These are phyloP conservation scores for Spilogale gracilis DNA, from an alignment of 2,113 vertebrate species.

Conservation along the genomic window DNA sequence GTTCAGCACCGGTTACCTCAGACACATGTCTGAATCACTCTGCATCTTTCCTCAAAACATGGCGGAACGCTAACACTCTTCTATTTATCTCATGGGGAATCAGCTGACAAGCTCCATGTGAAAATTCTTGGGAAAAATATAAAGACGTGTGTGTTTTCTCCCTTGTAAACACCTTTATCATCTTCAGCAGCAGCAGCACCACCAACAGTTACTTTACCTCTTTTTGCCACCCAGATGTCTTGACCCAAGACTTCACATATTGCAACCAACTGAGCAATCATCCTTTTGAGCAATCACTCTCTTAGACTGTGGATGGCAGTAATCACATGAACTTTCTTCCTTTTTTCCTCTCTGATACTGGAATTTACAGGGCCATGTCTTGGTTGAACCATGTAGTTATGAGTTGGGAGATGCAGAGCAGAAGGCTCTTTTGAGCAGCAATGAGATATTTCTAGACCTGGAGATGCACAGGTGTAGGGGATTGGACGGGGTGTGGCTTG, in stretches of 20 bases:
- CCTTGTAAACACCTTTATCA: background rate
- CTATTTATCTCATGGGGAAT: background rate
- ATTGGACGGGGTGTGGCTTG: background rate
- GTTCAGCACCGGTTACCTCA: constrained; percentile 2
- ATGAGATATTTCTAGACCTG: background rate
- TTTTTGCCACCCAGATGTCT: constrained; percentile 33
- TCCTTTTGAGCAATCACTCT: background rate
- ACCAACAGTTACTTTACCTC: background rate
- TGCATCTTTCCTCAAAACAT: constrained; percentile 57
- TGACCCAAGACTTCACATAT: background rate
- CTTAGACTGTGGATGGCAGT: background rate
- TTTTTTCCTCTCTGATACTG: constrained; percentile 11
- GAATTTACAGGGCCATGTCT: background rate
- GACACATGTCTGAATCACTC: constrained; percentile 38
- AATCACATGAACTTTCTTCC: constrained; percentile 9
- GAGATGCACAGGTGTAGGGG: background rate
- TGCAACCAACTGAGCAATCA: constrained; percentile 46
- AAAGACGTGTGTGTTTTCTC: background rate
- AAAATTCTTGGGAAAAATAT: constrained; percentile 15
- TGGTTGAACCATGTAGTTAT: background rate
- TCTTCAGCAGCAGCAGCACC: background rate
- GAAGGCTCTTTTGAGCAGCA: background rate
- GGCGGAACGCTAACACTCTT: background rate
- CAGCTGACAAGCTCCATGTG: background rate
- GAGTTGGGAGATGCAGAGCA: background rate